These are phyloP conservation scores for Atherinomorus stipes DNA, from an alignment of 2,113 vertebrate genomes.

Conservation along the genomic window DNA sequence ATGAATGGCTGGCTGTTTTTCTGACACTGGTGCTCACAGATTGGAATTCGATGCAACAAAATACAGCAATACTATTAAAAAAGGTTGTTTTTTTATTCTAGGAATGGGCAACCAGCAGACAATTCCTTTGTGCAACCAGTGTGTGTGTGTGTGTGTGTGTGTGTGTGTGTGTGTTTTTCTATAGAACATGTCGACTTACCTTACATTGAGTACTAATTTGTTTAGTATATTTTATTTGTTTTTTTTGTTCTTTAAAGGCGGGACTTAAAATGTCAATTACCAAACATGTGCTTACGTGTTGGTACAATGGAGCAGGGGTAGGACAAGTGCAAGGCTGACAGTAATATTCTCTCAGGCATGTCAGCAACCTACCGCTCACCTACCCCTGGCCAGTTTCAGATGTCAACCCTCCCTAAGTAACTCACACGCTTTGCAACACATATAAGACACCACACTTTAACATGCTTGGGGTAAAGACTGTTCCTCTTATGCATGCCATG, in stretches of 20 bases:
- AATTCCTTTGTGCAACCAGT: constrained; percentile 82
- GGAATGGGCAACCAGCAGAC: constrained; percentile 14
- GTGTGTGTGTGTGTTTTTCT: constrained; percentile 15
- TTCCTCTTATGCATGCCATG: constrained; percentile 75
- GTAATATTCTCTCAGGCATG: constrained; percentile 30
- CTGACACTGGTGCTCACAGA: constrained; percentile 7
- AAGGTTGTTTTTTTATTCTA: neutral
- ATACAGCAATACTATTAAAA: constrained; percentile 51
- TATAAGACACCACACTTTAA: constrained; percentile 69
- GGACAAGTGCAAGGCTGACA: constrained; percentile 45
- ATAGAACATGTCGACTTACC: constrained; percentile 78
- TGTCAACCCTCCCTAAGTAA: constrained; percentile 58
- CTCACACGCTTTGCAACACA: constrained; percentile 64
- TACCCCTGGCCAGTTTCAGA: constrained; percentile 42
- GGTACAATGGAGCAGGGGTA: constrained; percentile 58
- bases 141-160: constrained; percentile 14
- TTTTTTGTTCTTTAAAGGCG: constrained; percentile 22
- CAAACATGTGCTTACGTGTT: constrained; percentile 32
- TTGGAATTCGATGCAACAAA: constrained; percentile 71
- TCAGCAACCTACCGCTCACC: constrained; percentile 38
- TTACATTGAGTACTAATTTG: constrained; percentile 53
- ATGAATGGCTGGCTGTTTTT: neutral
- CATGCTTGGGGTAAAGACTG: constrained; percentile 75
- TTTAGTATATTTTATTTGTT: neutral
- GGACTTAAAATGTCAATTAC: constrained; percentile 40